Percentiles rank a stretch among this genome's conserved stretches.
phyloP scores from a whole-genome alignment of 2,797 vertebrate species.

The Pangasius sanitwongsei region DNA sequence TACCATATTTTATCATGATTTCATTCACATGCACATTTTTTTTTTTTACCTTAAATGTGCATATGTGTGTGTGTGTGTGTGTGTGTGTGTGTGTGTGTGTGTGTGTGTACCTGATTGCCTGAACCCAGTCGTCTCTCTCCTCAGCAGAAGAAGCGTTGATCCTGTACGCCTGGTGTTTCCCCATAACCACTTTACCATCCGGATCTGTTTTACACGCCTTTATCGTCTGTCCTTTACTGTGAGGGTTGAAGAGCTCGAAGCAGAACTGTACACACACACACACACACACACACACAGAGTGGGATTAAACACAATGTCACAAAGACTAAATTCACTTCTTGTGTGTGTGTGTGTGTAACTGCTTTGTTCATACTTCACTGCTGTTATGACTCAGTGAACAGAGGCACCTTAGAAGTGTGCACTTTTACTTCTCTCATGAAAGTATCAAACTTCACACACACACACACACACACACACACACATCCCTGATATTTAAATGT shows the following conservation, averaged over 20 bases:
- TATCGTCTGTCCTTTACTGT: conserved; percentile 86
- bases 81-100: neutral
- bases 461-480: too few species aligned
- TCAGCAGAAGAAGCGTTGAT: conserved; percentile 83
- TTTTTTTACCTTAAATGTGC: neutral
- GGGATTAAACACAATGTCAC: too few species aligned
- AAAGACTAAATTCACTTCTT: neutral
- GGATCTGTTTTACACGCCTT: conserved; percentile 95
- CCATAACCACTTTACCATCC: conserved; percentile 88
- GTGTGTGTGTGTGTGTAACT: neutral
- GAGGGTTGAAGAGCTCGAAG: conserved; percentile 85
- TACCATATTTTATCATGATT: neutral
- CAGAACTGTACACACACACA: conserved; percentile 79
- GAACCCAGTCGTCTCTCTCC: conserved; percentile 88
- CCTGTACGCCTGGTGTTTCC: conserved; percentile 90
- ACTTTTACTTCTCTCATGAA: conserved; percentile 10
- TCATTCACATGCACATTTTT: neutral
- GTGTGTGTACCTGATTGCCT: conserved; percentile 83
- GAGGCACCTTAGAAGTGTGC: neutral
- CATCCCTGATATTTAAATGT: neutral
- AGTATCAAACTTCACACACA: neutral
- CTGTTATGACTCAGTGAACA: neutral
- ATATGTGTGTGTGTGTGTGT: neutral
- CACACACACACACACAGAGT: neutral
- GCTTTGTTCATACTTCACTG: neutral